Evolutionary conservation across 1,140 invertebrate genomes (phyloP), one percentile per base, ranked within the genome.

Genomic region (Oedothorax gibbosus): DNA sequence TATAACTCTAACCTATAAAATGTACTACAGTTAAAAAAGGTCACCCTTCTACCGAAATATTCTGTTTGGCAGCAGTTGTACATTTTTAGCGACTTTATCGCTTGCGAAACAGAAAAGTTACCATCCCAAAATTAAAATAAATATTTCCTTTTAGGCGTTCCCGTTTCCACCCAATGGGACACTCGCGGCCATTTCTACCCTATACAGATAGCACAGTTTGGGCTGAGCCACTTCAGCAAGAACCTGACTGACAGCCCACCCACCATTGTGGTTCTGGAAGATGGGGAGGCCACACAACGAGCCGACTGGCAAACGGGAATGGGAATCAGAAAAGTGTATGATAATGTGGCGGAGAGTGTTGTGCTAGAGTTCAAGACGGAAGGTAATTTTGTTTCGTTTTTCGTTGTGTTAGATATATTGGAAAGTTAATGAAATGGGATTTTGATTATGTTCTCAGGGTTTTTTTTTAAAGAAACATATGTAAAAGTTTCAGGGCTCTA

Each of bases 121-220:
- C n/a, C n/a, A n/a, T n/a, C 35, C 35, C 1, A 35, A 35, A 35
- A 35, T 35, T 35, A 35, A 35, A 35, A 2, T 1, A 1, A 35
- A 35, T 35, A 5, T 35, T 83, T 71, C 10, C 66, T 62, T 80
- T 65, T 87, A 93, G 92, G 96, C 81, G 96, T 98, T 10, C 97
- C 98, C 0, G 93, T 99, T 57, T 98, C 96, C 2, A 97, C 94
- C 0, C 98, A 99, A 89, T 99, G 98, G 98, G 95, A 97, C 66
- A 87, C 89, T 14, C 88, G 92, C 68, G 98, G 97, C 0, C 99
- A 99, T 90, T 98, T 95, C 90, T 99, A 99, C 91, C 97, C 98
- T 0, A 99, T 98, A 3, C 98, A 99, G 92, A 98, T 99, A 86
- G 97, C 98, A 7, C 98, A 99, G 90, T 99, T 97, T 90, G 98